Evolutionary conservation across 1,140 invertebrate species (phyloP), one percentile per base, ranked within the genome.

Genomic region (Anadara kagoshimensis): DNA sequence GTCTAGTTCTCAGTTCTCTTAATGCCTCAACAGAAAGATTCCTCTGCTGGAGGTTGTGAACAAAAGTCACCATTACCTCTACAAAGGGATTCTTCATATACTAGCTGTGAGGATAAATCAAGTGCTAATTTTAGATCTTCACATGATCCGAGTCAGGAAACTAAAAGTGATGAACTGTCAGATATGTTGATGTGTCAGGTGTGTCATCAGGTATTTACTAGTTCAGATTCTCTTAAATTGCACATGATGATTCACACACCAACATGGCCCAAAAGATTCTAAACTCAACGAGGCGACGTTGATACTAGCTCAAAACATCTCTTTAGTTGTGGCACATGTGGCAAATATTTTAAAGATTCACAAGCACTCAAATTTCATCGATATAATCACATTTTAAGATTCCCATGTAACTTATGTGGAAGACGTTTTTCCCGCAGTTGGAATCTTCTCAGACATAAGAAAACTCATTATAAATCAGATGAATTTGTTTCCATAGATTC

Each of bases 351-450:
- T 63, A 73, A 70, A 18, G 79, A 81, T 68, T 71, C 71, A 16
- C 73, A 76, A 56, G 78, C 79, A 3, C 29, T 81, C n/a, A 81
- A 81, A 73, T 81, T 81, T 62, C 79, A 81, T 49, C 47, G 74
- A 44, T 81, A 81, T 61, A 81, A 81, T 62, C 79, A 81, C 58
- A 72, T 81, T 26, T 53, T 81, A 44, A 47, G 79, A 8, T 75
- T 76, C 43, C 68, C 69, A 11, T 81, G 79, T 67, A 78, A 78
- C 47, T 73, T 76, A 36, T 81, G 79, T 65, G 79, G 79, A 0
- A 81, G 78, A 59, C 57, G 79, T 10, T 81, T 81, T 44, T 78
- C 76, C n/a, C 58, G 79, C 16, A 78, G 79, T 44, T 81, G 79
- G 79, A 81, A 81, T 74, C 72, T 81, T 26, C 76, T 76, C 41